phyloP scores from a whole-genome alignment of 2,113 vertebrate genomes.

The Rutilus rutilus region DNA sequence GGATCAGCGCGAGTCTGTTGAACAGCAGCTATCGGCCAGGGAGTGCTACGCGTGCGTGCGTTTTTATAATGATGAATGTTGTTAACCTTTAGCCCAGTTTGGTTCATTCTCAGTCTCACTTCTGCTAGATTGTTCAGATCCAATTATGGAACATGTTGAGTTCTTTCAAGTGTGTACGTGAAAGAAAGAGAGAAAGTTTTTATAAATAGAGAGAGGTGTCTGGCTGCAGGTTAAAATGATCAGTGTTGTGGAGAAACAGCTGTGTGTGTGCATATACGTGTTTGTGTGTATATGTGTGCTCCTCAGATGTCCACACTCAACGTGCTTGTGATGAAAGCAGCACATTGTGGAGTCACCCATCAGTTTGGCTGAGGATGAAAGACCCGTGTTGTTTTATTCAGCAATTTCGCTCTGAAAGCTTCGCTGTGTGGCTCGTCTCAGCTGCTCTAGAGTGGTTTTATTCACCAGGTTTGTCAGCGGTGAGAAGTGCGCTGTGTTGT shows the following conservation, averaged over 20 bases:
- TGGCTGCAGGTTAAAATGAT: conserved; percentile 4
- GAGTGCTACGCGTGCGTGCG: conserved; percentile 16
- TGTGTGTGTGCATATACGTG: not conserved
- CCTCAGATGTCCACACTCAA: conserved; percentile 50
- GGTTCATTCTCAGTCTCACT: conserved; percentile 39
- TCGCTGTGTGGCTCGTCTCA: conserved; percentile 54
- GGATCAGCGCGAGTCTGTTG: conserved; percentile 17
- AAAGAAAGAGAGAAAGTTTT: not conserved
- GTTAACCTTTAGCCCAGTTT: conserved; percentile 51
- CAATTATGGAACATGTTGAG: conserved; percentile 43
- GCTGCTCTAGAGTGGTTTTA: conserved; percentile 41
- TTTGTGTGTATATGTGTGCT: conserved; percentile 14
- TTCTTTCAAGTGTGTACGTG: conserved; percentile 23
- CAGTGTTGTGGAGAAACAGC: not conserved
- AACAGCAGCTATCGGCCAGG: conserved; percentile 27
- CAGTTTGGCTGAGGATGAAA: conserved; percentile 56
- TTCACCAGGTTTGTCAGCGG: conserved; percentile 21
- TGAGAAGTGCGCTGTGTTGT: conserved; percentile 17
- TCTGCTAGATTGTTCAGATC: conserved; percentile 50
- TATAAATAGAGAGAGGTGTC: not conserved
- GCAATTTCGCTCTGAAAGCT: conserved; percentile 54
- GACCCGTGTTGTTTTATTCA: conserved; percentile 56
- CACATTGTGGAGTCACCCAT: conserved; percentile 53
- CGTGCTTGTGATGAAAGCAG: conserved; percentile 49
- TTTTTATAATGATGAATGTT: conserved; percentile 51